Base-by-base conservation (phyloP, 2,888 invertebrate species). In the Eristalinus sepulchralis region DNA sequence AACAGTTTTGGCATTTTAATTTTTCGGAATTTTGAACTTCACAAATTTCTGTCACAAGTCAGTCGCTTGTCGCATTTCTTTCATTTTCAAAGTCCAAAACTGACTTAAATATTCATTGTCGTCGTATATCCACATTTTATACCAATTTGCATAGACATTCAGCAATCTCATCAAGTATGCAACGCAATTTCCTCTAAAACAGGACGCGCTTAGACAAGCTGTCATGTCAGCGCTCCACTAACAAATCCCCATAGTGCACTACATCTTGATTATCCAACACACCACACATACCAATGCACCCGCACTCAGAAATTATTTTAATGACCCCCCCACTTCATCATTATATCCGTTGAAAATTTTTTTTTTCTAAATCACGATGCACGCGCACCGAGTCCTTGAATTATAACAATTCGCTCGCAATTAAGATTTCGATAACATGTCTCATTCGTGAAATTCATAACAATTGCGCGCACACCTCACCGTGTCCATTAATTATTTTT, bases 401-500 rank as follows among this genome's bases (percentile, higher is more conserved):
- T 20, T 27, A 22, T 22, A 47, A 34, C 24, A 13, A 47, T 47
- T 66, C 47, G 20, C 24, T 6, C 39, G 47, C 62, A 62, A 60
- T 71, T 71, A 31, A 39, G 71, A 62, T 62, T 71, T 47, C 31
- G 62, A 71, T 71, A 71, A 60, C 59, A 27, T 71, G 22, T 17
- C 39, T 27, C 36, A 59, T 20, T 47, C 34, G 6, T 53, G 33
- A 36, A 59, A 70, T 24, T 34, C 57, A 59, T 24, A 70, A 70
- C 60, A 60, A 60, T 47, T 71, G 62, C 71, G 27, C 27, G 27
- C 27, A 27, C 27, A 71, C 60, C 39, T 71, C 60, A 47, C 17
- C 13, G 24, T 62, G 71, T 62, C 71, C 33, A 60, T 71, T 57
- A 71, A 60, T 60, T 71, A 57, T 57, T 57, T 57, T 57, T 57